Evolutionary conservation across 2,797 vertebrate species (phyloP), one percentile per base, ranked within the genome.

Genomic region (Xiphorhynchus erythropygius): DNA sequence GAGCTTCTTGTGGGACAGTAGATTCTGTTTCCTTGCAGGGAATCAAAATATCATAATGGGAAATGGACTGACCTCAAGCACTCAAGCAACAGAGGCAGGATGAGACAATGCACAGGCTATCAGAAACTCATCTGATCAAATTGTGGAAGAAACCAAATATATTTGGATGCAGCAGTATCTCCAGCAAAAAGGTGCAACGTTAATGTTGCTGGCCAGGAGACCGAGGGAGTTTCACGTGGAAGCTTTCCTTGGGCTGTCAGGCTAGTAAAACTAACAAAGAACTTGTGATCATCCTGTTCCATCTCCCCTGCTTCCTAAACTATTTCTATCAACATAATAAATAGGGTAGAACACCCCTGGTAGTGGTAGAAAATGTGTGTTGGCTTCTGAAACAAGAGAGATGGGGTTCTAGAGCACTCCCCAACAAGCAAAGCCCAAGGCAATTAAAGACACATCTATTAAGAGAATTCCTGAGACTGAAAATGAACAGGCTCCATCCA

Each of bases 291-390:
- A 50, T 18, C 35, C 32, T 64, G 65, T 82, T 12, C n/a, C 35
- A 6, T n/a, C 37, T 65, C n/a, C 35, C 32, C 16, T 44, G 13
- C 22, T 37, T 77, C 56, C 25, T 41, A 13, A 85, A 13, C 5
- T 5, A 25, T n/a, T 89, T 28, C 19, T 10, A 60, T 2, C 39
- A 82, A 33, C 3, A 16, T 10, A 39, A 52, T 8, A 57, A 84
- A 37, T 1, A 47, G 9, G 5, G 14, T 7, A 52, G 18, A 41
- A 76, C 67, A 64, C 2, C 18, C n/a, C 22, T 17, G 30, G 25
- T 0, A 53, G 37, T 2, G 13, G 37, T 62, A 89, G 52, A 76
- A 84, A 84, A 67, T 0, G 4, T 9, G 1, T 4, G 15, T 3
- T 33, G 37, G 10, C 18, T 50, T 92, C 62, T 18, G 19, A 79